Percentiles rank a stretch among this genome's conserved stretches.
These are phyloP conservation scores for Sylvicola cinctus DNA, from an alignment of 2,888 invertebrate genomes.

Conservation along the genomic window DNA sequence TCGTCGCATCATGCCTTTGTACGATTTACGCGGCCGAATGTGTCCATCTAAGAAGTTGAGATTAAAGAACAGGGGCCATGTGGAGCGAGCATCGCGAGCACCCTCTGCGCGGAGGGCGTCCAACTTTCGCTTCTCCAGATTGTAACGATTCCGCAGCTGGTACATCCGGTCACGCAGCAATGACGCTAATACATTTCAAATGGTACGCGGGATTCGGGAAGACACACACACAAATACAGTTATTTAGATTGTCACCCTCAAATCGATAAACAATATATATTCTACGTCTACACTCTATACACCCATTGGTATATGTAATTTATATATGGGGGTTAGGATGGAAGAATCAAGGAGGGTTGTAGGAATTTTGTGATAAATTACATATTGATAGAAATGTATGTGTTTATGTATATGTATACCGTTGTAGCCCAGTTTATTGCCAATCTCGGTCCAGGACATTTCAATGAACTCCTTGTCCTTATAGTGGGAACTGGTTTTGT, in stretches of 20 bases:
- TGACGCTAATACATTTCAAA: slow-evolving; percentile 18
- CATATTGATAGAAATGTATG: too few relatives aligned
- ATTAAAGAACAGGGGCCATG: slow-evolving; percentile 23
- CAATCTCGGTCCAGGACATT: slow-evolving; percentile 21
- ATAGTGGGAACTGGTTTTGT: slow-evolving; percentile 19
- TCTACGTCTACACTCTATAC: too few relatives aligned
- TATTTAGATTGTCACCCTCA: too few relatives aligned
- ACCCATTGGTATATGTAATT: too few relatives aligned
- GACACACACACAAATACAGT: too few relatives aligned
- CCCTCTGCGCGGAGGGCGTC: slow-evolving; percentile 11
- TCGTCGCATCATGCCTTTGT: slow-evolving; percentile 16
- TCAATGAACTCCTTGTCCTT: slow-evolving; percentile 21
- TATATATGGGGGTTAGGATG: too few relatives aligned
- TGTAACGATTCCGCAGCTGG: slow-evolving; percentile 25
- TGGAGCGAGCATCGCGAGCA: slow-evolving; percentile 16
- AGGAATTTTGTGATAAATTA: too few relatives aligned
- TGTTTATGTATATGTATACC: too few relatives aligned
- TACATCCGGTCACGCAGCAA: slow-evolving; percentile 24
- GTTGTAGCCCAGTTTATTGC: slow-evolving; percentile 21
- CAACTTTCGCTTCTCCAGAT: slow-evolving; percentile 24
- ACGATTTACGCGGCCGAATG: slow-evolving; percentile 22
- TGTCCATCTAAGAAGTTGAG: slow-evolving; percentile 23
- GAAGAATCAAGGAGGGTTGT: too few relatives aligned
- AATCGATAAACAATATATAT: too few relatives aligned
- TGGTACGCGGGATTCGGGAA: slow-evolving; percentile 3